Evolutionary conservation across 2,797 vertebrate species (phyloP).

Genomic region (Sphenopsis melanotis): DNA sequence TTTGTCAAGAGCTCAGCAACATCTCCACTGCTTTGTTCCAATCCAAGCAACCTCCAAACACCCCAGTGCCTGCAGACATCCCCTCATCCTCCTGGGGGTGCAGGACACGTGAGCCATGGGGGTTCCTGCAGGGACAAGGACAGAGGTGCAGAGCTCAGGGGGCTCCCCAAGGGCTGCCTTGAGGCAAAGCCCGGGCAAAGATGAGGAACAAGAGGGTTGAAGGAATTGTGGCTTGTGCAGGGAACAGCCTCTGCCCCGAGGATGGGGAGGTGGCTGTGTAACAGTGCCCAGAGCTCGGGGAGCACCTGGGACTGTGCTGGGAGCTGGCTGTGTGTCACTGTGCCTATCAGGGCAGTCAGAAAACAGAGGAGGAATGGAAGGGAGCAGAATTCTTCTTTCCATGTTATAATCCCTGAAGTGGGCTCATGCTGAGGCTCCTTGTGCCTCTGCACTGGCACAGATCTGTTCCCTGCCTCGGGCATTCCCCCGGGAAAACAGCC

Average conservation of each 20-base stretch:
- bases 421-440: neutral
- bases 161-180: neutral
- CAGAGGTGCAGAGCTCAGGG: neutral
- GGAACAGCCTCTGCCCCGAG: neutral
- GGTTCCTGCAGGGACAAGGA: neutral
- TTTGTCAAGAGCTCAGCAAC: neutral
- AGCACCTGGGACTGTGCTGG: neutral
- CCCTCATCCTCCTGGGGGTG: neutral
- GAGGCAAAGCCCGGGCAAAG: rapidly evolving
- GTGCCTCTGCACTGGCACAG: neutral
- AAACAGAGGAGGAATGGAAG: neutral
- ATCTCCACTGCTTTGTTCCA: neutral
- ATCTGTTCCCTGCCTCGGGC: neutral
- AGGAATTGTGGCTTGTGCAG: neutral
- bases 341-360: neutral
- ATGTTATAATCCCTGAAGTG: neutral
- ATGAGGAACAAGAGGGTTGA: rapidly evolving
- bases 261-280: neutral
- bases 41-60: neutral
- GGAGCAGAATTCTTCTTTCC: neutral
- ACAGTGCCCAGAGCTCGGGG: neutral
- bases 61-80: neutral
- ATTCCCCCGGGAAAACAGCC: neutral
- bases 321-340: rapidly evolving
- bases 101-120: neutral